Base-by-base conservation (phyloP, 2,797 vertebrate genomes). In the Darevskia nairensis region DNA sequence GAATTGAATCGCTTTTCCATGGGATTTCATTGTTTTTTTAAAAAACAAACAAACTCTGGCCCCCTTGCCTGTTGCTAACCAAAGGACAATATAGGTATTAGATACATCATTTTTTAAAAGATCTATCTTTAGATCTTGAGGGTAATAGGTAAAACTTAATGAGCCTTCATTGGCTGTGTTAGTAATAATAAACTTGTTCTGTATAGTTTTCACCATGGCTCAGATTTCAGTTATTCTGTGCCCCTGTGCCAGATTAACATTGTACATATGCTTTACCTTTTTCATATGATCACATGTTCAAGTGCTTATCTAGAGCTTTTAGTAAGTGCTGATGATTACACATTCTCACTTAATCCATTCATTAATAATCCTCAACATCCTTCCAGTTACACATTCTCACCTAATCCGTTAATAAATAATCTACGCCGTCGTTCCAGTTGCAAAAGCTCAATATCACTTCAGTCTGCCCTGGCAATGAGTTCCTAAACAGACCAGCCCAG, bases 11-110 rank as follows among this genome's bases (percentile, higher is more conserved):
- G 69, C 15, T 74, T 91, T 66, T 92, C 61, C 78, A 76, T 21
- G 59, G 80, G 44, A 81, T 91, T 5, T 39, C 90, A 84, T n/a
- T 23, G 86, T 21, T 76, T 91, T 72, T 76, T 13, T 5, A 41
- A 78, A 39, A 1, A 29, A 87, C 85, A 25, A 81, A 72, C 13
- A 55, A 55, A 55, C 50, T 55, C 50, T 55, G 50, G 50, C 50
- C 61, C 85, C 25, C 68, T 2, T 41, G 89, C 41, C 59, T 25
- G 0, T 29, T n/a, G 2, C 41, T n/a, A 35, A 72, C 35, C 66
- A 21, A 66, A 74, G 86, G 17, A 69, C 35, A 88, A 35, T 39
- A 82, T 7, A 39, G 17, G 39, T 0, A 1, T 27, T 78, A 59
- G 13, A 46, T 74, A 32, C 72, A 19, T 44, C 55, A 29, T 25